phyloP scores from a whole-genome alignment of 2,888 invertebrate genomes.

The Cremastinae sp. region DNA sequence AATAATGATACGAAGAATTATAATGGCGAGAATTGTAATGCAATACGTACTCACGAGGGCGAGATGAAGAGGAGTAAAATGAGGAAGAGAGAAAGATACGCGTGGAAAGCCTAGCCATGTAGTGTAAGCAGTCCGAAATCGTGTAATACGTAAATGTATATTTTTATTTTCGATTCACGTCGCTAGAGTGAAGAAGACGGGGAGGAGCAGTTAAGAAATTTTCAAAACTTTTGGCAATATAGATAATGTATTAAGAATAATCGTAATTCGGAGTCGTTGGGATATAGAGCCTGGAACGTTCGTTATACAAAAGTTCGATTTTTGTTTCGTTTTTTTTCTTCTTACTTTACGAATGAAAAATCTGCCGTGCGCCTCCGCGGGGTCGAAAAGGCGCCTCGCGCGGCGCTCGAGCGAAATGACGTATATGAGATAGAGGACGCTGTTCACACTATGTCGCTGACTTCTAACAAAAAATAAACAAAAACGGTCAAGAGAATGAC shows the following conservation, averaged over 20 bases:
- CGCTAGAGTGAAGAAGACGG: not conserved
- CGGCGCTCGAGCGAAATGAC: conserved; percentile 45
- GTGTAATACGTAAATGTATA: conserved; percentile 29
- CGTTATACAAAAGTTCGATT: not conserved
- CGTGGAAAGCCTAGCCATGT: conserved; percentile 66
- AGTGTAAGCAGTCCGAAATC: conserved; percentile 69
- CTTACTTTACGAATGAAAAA: conserved; percentile 31
- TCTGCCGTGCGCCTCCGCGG: conserved; percentile 43
- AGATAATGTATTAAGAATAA: no score
- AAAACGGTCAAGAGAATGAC: conserved; percentile 47
- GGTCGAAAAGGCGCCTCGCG: conserved; percentile 26
- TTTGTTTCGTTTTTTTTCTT: no score
- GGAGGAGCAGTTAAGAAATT: conserved; percentile 3
- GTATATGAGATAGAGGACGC: conserved; percentile 66
- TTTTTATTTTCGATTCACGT: conserved; percentile 17
- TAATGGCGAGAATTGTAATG: conserved; percentile 67
- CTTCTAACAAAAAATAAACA: conserved; percentile 59
- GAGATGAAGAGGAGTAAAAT: conserved; percentile 30
- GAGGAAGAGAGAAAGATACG: conserved; percentile 44
- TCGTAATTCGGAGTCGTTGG: no score
- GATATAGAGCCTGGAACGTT: conserved; percentile 1
- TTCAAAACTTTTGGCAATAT: not conserved
- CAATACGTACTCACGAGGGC: conserved; percentile 73
- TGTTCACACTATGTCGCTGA: conserved; percentile 69
- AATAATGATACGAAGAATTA: conserved; percentile 61